phyloP scores from a whole-genome alignment of 2,888 invertebrate species.

The Lymantria monacha region DNA sequence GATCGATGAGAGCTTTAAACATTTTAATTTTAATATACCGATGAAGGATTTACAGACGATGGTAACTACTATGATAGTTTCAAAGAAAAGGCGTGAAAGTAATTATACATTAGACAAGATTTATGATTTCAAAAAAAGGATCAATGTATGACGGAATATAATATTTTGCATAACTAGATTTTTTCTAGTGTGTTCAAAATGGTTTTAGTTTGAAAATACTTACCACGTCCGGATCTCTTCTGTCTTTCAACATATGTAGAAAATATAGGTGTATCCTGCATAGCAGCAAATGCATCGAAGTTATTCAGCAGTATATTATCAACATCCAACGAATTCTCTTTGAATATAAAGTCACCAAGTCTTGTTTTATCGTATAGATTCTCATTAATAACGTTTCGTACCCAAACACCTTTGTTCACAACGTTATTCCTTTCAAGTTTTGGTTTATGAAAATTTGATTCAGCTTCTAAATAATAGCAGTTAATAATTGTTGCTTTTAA shows the following conservation, averaged over 20 bases:
- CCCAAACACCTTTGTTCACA: slow-evolving; percentile 64
- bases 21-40: too few relatives aligned
- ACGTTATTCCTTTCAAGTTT: slow-evolving; percentile 58
- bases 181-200: too few relatives aligned
- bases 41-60: too few relatives aligned
- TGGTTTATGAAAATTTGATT: slow-evolving; percentile 41
- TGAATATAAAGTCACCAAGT: slow-evolving; percentile 52
- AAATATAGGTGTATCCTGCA: slow-evolving; percentile 40
- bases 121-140: too few relatives aligned
- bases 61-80: too few relatives aligned
- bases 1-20: too few relatives aligned
- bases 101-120: too few relatives aligned
- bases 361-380: slow-evolving; percentile 30
- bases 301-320: slow-evolving; percentile 51
- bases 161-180: too few relatives aligned
- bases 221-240: slow-evolving; percentile 52
- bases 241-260: slow-evolving; percentile 48
- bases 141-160: too few relatives aligned
- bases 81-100: too few relatives aligned
- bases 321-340: slow-evolving; percentile 51
- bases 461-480: slow-evolving; percentile 35
- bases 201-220: slow-evolving; percentile 29
- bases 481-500: slow-evolving; percentile 8
- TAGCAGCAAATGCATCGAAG: slow-evolving; percentile 45
- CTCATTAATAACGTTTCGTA: slow-evolving; percentile 32